phyloP scores from a whole-genome alignment of 1,140 invertebrate genomes.

The Cepaea nemoralis region DNA sequence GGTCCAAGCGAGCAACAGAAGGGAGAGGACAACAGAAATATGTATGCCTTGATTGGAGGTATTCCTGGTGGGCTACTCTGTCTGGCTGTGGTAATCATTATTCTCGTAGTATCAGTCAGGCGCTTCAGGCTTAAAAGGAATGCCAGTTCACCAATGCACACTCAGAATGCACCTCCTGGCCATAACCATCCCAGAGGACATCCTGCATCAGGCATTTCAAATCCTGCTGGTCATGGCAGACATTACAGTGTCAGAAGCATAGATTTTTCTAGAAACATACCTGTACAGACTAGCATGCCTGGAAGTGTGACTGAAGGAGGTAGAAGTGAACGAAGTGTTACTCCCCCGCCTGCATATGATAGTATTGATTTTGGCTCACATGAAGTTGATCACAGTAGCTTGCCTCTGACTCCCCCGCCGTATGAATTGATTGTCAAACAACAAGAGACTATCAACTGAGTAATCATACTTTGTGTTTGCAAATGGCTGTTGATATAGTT shows the following conservation, averaged over 20 bases:
- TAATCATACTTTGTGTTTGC: too few species aligned
- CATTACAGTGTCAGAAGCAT: not conserved
- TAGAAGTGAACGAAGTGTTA: not conserved
- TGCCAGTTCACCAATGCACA: not conserved
- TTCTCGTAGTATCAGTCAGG: not conserved
- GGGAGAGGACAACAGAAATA: not conserved
- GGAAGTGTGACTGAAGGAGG: not conserved
- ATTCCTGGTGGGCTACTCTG: not conserved
- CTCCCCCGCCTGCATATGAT: not conserved
- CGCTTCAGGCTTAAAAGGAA: not conserved
- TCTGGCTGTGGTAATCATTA: not conserved
- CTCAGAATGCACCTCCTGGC: not conserved
- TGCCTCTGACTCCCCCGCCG: not conserved
- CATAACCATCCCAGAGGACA: not conserved
- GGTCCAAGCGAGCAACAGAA: not conserved
- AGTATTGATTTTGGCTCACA: not conserved
- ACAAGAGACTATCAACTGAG: too few species aligned
- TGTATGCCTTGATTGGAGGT: not conserved
- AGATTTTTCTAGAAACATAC: not conserved
- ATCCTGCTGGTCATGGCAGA: not conserved
- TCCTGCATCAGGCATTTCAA: not conserved
- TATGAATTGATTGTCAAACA: conserved; percentile 8
- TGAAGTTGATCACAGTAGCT: not conserved
- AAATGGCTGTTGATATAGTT: too few species aligned
- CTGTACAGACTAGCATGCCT: not conserved